Base-by-base conservation (phyloP, 2,888 invertebrate species). In the Lasioglossum marginatum region DNA sequence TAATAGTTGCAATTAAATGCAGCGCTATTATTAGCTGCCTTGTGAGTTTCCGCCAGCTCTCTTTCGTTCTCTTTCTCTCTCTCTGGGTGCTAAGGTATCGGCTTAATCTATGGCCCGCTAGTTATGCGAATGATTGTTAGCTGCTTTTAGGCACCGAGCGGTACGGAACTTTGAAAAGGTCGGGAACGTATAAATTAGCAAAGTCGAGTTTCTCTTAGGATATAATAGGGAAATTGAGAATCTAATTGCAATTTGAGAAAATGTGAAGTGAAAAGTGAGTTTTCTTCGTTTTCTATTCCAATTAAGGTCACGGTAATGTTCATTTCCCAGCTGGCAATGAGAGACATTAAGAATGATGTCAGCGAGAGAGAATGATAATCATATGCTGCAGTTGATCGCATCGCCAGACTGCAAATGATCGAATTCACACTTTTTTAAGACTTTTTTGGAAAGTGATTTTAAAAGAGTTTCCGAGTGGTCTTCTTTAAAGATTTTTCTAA, bases 1-100 rank as follows among this genome's bases (percentile, higher is more conserved):
- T 77, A 82, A 82, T 82, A 52, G 71, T 72, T 77, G 68, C 77
- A 82, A 83, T 83, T 83, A 81, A 23, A 68, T 43, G 12, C 34
- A 77, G 23, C 60, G 52, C 60, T 4, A 45, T 82, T 74, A 43
- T 70, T 52, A 60, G 52, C 14, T 27, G 14, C n/a, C 45, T 70
- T 23, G 16, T 31, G 12, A 31, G 63, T 40, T n/a, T 43, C 14
- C 8, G 19, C 31, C 31, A 12, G 45, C 40, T 14, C 60, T 60
- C 60, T 27, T 2, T 12, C 60, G 4, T 10, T 27, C 60, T 60
- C 60, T 60, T 1, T 27, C 60, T 27, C 27, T 27, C 60, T 27
- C 27, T 5, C 14, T 27, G 23, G 52, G 52, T 60, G 37, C 43
- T 19, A 45, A 57, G 16, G 43, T 12, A 34, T 52, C 66, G 16